These are phyloP conservation scores for Cyanoderma ruficeps DNA, from an alignment of 2,113 vertebrate genomes.

Conservation along the genomic window DNA sequence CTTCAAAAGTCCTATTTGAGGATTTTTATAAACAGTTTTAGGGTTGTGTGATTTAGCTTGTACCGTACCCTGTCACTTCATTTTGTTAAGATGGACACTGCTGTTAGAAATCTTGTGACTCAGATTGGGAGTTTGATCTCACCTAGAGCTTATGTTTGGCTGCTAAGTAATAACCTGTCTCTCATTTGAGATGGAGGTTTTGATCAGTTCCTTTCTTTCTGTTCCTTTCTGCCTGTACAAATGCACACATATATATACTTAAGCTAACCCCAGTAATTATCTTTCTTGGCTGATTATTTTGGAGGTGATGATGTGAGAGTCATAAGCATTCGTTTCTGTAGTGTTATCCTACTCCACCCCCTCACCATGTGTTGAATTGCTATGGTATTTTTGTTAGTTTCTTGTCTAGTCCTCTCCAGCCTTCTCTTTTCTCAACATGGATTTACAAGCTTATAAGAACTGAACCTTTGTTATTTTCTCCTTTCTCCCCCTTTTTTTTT, in stretches of 20 bases:
- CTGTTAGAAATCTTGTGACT: neutral
- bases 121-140: neutral
- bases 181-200: neutral
- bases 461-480: conserved; percentile 53
- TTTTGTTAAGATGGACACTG: neutral
- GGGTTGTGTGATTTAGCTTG: neutral
- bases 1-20: neutral
- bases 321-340: conserved; percentile 75
- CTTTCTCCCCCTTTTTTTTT: neutral
- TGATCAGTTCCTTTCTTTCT: neutral
- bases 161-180: neutral
- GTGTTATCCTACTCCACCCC: conserved; percentile 78
- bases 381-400: conserved; percentile 74
- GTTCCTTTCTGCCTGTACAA: neutral
- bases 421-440: conserved; percentile 65
- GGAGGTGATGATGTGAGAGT: conserved; percentile 68
- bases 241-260: neutral
- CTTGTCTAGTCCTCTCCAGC: conserved; percentile 73
- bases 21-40: neutral
- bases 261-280: conserved; percentile 50
- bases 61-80: neutral
- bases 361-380: conserved; percentile 78
- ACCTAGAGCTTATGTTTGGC: neutral
- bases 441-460: conserved; percentile 27
- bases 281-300: conserved; percentile 74